Evolutionary conservation across 2,797 vertebrate species (phyloP).

Genomic region (Acanthopagrus latus): DNA sequence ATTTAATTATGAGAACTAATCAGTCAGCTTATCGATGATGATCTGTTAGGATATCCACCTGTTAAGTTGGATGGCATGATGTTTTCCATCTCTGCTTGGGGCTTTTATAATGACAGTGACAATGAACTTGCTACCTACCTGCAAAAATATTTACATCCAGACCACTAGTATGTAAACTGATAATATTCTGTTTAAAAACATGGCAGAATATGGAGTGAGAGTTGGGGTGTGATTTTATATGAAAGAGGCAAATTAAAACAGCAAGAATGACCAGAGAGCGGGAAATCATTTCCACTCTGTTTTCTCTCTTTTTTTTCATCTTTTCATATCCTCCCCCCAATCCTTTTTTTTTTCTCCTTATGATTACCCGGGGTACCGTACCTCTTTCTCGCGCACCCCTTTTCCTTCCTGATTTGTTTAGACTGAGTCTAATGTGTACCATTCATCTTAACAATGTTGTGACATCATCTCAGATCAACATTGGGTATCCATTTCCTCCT

Average conservation of each 20-base stretch:
- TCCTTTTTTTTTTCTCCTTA: conserved; percentile 35
- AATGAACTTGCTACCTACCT: neutral
- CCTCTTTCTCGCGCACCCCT: conserved; percentile 13
- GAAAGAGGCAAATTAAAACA: conserved; percentile 24
- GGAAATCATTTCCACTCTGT: conserved; percentile 1
- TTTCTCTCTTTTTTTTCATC: neutral
- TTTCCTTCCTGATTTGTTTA: conserved; percentile 63
- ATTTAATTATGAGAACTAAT: too few relatives aligned
- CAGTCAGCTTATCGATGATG: too few relatives aligned
- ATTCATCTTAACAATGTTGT: conserved; percentile 62
- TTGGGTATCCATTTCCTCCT: conserved; percentile 56
- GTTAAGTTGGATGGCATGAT: neutral
- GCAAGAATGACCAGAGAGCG: conserved; percentile 5
- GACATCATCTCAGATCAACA: conserved; percentile 66
- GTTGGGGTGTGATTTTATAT: neutral
- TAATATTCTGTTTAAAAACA: neutral
- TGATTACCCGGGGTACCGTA: neutral
- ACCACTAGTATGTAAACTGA: neutral
- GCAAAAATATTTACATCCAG: neutral
- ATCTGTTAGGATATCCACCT: too few relatives aligned
- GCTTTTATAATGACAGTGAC: neutral
- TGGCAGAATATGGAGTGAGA: neutral
- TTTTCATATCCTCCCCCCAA: conserved; percentile 3
- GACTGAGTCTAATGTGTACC: conserved; percentile 60
- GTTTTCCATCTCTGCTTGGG: neutral